Conservation (phyloP, 92 coral and sea anemone genomes). For the Parazoanthus darwini region DNA sequence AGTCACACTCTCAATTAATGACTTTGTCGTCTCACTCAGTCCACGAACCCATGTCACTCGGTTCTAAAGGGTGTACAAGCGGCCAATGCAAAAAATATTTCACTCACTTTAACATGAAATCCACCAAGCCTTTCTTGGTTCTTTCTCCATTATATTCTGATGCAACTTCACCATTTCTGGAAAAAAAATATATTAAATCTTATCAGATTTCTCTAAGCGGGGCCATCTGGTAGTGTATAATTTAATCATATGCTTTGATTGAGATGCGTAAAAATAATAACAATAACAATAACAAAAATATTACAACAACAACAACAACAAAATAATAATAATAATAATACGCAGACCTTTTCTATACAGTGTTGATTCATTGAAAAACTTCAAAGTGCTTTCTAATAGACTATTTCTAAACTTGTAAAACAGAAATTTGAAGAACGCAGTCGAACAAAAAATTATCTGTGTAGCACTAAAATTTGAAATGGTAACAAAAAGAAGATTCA, state of each 20-base stretch:
- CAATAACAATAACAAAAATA: no score
- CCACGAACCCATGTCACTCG: neutral
- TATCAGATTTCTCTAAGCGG: neutral
- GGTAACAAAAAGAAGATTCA: no score
- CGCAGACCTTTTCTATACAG: no score
- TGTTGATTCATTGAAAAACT: neutral
- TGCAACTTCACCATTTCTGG: constrained; percentile 82
- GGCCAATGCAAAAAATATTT: neutral
- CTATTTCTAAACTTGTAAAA: neutral
- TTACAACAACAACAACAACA: no score
- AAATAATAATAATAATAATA: no score
- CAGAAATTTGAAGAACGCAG: no score
- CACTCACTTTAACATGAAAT: constrained; percentile 85
- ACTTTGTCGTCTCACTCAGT: neutral
- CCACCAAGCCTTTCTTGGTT: constrained; percentile 84
- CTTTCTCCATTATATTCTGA: constrained; percentile 78
- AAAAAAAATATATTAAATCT: neutral
- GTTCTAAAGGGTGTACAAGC: no score
- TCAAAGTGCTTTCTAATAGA: neutral
- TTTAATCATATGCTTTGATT: neutral
- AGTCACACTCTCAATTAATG: neutral
- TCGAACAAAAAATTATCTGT: neutral
- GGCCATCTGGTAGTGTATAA: neutral
- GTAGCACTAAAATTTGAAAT: no score
- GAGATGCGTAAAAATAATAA: no score